Conservation (phyloP, 2,888 invertebrate genomes). For the Thera britannica region DNA sequence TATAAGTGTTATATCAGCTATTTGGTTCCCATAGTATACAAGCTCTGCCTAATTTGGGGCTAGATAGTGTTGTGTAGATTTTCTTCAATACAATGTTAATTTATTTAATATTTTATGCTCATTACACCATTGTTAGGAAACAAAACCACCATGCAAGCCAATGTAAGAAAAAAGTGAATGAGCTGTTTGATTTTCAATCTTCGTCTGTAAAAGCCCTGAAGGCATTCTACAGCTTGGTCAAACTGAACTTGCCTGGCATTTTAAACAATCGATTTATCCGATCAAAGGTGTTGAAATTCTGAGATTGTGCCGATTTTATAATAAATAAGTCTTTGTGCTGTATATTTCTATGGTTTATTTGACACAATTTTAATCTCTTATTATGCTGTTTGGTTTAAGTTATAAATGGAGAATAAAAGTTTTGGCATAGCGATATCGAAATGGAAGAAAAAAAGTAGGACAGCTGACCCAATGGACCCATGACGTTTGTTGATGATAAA, state of each 20-base stretch:
- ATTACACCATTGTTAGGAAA: neutral
- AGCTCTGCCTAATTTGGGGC: too few species aligned
- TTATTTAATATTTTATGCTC: too few species aligned
- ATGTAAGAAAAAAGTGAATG: neutral
- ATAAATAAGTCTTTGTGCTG: constrained; percentile 4
- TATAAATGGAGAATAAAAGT: too few species aligned
- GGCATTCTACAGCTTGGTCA: constrained; percentile 22
- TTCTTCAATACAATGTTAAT: too few species aligned
- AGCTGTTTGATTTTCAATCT: constrained; percentile 3
- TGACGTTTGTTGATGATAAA: too few species aligned
- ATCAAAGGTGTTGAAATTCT: constrained; percentile 18
- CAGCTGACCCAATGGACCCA: too few species aligned
- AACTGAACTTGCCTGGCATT: constrained; percentile 22
- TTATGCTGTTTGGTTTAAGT: neutral
- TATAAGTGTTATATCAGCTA: too few species aligned
- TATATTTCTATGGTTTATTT: neutral
- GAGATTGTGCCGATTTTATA: constrained; percentile 2
- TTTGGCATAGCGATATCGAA: too few species aligned
- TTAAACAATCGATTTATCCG: constrained; percentile 30
- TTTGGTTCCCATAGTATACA: too few species aligned
- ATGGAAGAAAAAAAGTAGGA: too few species aligned
- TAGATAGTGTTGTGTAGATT: too few species aligned
- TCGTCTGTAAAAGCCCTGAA: constrained; percentile 6
- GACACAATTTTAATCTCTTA: too few species aligned
- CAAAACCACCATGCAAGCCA: neutral